Evolutionary conservation across 2,888 invertebrate species (phyloP).

Genomic region (Exephanes ischioxanthus): DNA sequence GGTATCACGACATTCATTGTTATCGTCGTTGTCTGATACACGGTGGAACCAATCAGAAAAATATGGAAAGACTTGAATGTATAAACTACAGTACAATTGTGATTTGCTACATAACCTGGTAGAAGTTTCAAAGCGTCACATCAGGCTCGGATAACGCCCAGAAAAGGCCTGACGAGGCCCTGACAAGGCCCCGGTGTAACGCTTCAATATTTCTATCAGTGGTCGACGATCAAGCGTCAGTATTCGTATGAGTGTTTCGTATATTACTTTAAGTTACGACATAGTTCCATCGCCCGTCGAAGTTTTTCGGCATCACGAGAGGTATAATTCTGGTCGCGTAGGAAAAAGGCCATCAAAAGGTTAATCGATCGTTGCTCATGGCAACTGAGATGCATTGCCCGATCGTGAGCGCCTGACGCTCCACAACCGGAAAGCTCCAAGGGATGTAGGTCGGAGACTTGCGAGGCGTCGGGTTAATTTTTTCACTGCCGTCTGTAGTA

Average conservation of each 20-base stretch:
- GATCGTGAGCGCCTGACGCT: constrained; percentile 12
- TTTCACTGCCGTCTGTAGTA: constrained; percentile 3
- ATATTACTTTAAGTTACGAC: background rate
- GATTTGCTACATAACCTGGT: no score
- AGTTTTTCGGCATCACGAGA: constrained; percentile 14
- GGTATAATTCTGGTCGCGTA: background rate
- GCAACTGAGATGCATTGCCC: constrained; percentile 23
- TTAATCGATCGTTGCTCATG: constrained; percentile 26
- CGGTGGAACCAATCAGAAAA: no score
- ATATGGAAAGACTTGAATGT: no score
- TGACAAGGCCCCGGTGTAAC: background rate
- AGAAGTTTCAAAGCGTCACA: background rate
- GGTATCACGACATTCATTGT: no score
- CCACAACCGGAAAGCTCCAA: constrained; percentile 18
- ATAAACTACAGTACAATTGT: no score
- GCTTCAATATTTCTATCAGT: background rate
- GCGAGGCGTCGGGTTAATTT: constrained; percentile 17
- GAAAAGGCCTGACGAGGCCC: background rate
- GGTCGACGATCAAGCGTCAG: no score
- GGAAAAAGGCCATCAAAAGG: background rate
- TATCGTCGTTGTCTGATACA: no score
- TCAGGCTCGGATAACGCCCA: background rate
- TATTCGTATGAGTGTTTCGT: background rate
- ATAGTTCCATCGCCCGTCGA: background rate
- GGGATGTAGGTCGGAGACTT: constrained; percentile 30